Base-by-base conservation (phyloP, 2,113 vertebrate species). In the Scytalopus superciliaris region DNA sequence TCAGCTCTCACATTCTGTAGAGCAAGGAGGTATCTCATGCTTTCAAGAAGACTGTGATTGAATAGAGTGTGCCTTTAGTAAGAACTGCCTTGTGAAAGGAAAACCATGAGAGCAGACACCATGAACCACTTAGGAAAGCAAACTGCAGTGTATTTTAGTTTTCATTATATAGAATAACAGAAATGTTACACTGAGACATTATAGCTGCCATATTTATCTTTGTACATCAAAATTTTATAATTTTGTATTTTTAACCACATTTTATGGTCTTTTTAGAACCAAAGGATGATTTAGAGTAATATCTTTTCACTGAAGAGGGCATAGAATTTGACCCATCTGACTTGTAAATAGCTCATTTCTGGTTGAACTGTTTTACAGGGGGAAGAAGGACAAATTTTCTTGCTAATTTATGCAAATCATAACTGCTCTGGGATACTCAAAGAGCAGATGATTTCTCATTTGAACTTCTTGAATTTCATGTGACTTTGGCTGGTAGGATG, bases 181-280 rank as follows among this genome's bases (percentile, higher is more conserved):
- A 66, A 53, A 68, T 60, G 14, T 77, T 63, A 55, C 40, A 53
- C 24, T 40, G n/a, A 50, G 50, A 55, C 19, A 76, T 25, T 40
- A 64, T 6, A 66, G n/a, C 40, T 21, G 16, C 10, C 19, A 24
- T 23, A 14, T 68, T 78, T 93, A 64, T 16, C 19, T 59, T 59
- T 62, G 3, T 27, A 63, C 5, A 35, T 23, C 0, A 0, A 52
- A 37, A 39, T 78, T 2, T 39, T 55, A 24, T 19, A 16, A 27
- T 35, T 78, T 66, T 30, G 2, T 21, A 14, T 49, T 84, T 74
- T 90, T 7, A 14, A 59, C 60, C 35, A 14, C 9, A 56, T 55
- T 76, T 72, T n/a, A 10, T 74, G 16, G 28, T 69, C 24, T 35
- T 60, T 67, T 89, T 55, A 64, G 31, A 69, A 79, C 3, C 5